Evolutionary conservation across 2,797 vertebrate species (phyloP).

Genomic region (Choloepus didactylus): DNA sequence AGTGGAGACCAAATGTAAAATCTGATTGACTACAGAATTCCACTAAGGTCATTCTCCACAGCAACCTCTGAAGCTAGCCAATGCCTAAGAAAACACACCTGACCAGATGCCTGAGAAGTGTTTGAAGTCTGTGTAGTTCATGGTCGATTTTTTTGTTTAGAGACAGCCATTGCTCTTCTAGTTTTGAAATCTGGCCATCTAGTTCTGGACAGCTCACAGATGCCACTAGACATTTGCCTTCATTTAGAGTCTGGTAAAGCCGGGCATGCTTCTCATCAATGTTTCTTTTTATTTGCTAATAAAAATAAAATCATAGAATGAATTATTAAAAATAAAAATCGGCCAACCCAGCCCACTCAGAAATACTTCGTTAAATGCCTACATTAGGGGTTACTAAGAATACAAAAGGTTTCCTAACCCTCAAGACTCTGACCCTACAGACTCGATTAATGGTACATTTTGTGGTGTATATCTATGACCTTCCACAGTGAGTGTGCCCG

Average conservation of each 20-base stretch:
- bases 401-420: background rate
- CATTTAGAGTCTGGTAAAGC: slow-evolving; percentile 89
- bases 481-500: background rate
- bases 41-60: background rate
- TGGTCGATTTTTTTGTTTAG: slow-evolving; percentile 89
- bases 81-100: slow-evolving; percentile 79
- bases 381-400: background rate
- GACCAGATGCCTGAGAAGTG: slow-evolving; percentile 88
- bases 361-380: background rate
- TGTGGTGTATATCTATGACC: background rate
- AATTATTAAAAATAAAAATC: slow-evolving; percentile 48
- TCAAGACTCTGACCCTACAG: background rate
- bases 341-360: background rate
- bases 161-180: slow-evolving; percentile 90
- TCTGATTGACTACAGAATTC: fast-evolving
- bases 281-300: slow-evolving; percentile 88
- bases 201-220: slow-evolving; percentile 88
- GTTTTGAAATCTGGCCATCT: slow-evolving; percentile 83
- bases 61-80: too few species aligned
- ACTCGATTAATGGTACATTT: background rate
- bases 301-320: slow-evolving; percentile 64
- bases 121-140: slow-evolving; percentile 84
- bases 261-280: slow-evolving; percentile 88
- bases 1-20: fast-evolving
- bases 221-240: slow-evolving; percentile 87